Evolutionary conservation across 2,113 vertebrate genomes (phyloP), one percentile per base, ranked within the genome.

Genomic region (Solenodon paradoxus): DNA sequence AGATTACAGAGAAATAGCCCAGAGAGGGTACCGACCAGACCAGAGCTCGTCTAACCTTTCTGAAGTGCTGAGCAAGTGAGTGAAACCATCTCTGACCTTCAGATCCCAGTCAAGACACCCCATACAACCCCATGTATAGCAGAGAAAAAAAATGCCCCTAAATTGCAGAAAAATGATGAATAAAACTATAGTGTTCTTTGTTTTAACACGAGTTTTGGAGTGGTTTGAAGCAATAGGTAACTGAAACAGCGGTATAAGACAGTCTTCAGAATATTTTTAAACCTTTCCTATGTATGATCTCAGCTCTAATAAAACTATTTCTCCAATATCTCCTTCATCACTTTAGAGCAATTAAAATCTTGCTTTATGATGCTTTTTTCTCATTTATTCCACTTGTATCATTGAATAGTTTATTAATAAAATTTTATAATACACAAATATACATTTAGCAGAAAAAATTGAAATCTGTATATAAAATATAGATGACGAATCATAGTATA

Each of bases 341-440:
- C 11, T 84, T 95, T 59, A 59, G 96, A 94, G 5, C 53, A 42
- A 91, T 94, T 86, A 75, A 94, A 92, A 96, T 77, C 35, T 45
- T 75, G 17, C 5, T 77, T 94, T 83, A 88, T 83, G 85, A 2
- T 9, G 78, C 71, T 75, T 16, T 90, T 90, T 86, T 55, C 66
- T 75, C 5, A 92, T 90, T 88, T 49, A 68, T 88, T 92, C 20
- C 53, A 47, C 92, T 30, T 86, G 28, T 32, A n/a, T 47, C 42
- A 85, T 91, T 59, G 68, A 2, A 75, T 32, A 94, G 20, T 4
- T n/a, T n/a, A n/a, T n/a, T n/a, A n/a, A n/a, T n/a, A n/a, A n/a
- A n/a, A n/a, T n/a, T n/a, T n/a, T n/a, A n/a, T n/a, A n/a, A n/a
- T n/a, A n/a, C n/a, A n/a, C n/a, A n/a, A n/a, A n/a, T 38, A 55